These are phyloP conservation scores for Chauna torquata DNA, from an alignment of 2,113 vertebrate species.

Conservation along the genomic window DNA sequence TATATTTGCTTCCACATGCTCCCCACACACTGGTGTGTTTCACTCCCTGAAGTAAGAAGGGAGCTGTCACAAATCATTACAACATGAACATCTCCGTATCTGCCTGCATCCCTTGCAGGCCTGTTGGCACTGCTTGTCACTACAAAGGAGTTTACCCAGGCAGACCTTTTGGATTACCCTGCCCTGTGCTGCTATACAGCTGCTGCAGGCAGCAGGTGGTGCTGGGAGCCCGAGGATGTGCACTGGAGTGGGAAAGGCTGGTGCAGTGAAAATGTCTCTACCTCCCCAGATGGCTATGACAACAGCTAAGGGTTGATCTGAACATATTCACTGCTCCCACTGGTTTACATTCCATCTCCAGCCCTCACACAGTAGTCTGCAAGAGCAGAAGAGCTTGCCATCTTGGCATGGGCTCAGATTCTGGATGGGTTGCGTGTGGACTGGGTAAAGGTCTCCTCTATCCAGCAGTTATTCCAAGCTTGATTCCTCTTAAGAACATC, in stretches of 20 bases:
- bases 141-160: not conserved
- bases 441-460: not conserved
- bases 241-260: not conserved
- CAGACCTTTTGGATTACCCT: not conserved
- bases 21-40: not conserved
- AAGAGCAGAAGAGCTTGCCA: not conserved
- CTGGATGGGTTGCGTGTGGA: rapidly evolving
- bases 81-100: not conserved
- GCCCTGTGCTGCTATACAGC: rapidly evolving
- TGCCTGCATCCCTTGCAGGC: not conserved
- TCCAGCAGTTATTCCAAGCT: not conserved
- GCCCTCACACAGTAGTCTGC: not conserved
- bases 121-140: not conserved
- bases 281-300: not conserved
- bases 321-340: rapidly evolving
- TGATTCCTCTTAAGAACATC: too few relatives aligned
- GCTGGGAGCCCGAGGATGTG: not conserved
- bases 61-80: slow-evolving; percentile 23
- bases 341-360: not conserved
- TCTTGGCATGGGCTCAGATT: not conserved
- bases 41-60: not conserved
- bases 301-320: not conserved
- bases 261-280: not conserved
- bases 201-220: not conserved
- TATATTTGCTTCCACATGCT: not conserved